These are phyloP conservation scores for Albula goreensis DNA, from an alignment of 2,113 vertebrate species.

Conservation along the genomic window DNA sequence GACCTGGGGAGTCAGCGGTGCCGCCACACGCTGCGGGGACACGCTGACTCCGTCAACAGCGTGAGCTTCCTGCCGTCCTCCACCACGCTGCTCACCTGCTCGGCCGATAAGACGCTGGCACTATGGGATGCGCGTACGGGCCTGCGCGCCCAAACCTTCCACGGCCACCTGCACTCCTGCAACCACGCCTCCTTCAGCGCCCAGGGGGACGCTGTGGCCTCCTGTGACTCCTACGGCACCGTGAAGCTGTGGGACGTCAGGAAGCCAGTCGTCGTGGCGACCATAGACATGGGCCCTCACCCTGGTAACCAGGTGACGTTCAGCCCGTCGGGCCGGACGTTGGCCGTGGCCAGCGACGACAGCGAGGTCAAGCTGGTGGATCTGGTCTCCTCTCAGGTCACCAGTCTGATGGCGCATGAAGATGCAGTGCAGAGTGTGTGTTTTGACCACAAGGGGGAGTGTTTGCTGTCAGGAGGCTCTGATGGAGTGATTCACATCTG, in stretches of 20 bases:
- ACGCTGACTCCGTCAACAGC: constrained; percentile 73
- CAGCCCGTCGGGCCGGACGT: constrained; percentile 64
- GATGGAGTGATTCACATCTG: constrained; percentile 63
- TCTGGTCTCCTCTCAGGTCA: constrained; percentile 59
- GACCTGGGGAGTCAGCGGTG: constrained; percentile 78
- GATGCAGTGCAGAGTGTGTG: constrained; percentile 56
- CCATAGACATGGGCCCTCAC: constrained; percentile 69
- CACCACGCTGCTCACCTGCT: constrained; percentile 56
- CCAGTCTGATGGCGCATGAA: constrained; percentile 58
- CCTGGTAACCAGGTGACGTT: constrained; percentile 78
- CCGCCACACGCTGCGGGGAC: constrained; percentile 65
- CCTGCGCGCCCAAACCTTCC: constrained; percentile 67
- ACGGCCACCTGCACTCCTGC: constrained; percentile 75
- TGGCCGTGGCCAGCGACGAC: constrained; percentile 73
- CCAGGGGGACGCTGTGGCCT: constrained; percentile 69
- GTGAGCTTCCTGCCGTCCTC: constrained; percentile 70
- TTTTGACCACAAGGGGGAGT: constrained; percentile 56
- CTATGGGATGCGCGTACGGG: constrained; percentile 64
- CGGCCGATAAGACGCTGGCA: constrained; percentile 57
- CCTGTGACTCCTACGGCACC: constrained; percentile 72
- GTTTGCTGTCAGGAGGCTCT: constrained; percentile 59
- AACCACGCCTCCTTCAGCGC: constrained; percentile 71
- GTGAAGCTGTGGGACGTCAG: constrained; percentile 79
- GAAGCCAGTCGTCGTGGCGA: constrained; percentile 51
- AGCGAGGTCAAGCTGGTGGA: constrained; percentile 69